Base-by-base conservation (phyloP, 1,140 invertebrate species). In the Caenorhabditis inopinata region DNA sequence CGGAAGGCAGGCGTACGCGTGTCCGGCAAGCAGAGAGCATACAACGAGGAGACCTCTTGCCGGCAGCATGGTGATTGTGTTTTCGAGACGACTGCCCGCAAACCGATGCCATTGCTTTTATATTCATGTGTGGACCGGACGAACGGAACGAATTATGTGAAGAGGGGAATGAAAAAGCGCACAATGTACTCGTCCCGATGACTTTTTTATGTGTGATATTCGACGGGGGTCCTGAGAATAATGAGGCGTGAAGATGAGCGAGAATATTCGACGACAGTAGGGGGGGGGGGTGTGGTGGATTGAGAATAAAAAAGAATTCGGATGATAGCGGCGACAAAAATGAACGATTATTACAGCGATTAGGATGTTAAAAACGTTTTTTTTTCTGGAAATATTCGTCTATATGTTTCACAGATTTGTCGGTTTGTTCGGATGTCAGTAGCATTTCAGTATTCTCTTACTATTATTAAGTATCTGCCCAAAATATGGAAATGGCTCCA, bases 141-240 rank as follows among this genome's bases (percentile, higher is more conserved):
- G 58, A 68, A 68, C 38, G 12, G 16, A 58, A 58, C 32, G 58
- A 42, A 68, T 58, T 58, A 58, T 58, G 51, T 32, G 32, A 32
- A 32, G n/a, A 14, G 27, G 16, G 1, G 25, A 12, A 68, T 21
- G 32, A 68, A 38, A 68, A 68, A 68, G 29, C 58, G 32, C 58
- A 38, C 32, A 68, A 68, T 68, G 32, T 68, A 68, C 58, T 68
- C 14, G 58, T 68, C 58, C 38, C 32, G 58, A 32, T 68, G 58
- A 38, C 58, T 68, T 68, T 68, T 68, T 68, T 68, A 38, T 68
- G 25, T 68, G 32, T 68, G n/a, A 7, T 16, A 42, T 35, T 16
- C 32, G 58, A 18, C n/a, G 38, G 14, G 14, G 32, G 7, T 68
- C 38, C n/a, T 68, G 58, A 68, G 35, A 68, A 68, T 68, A 68